phyloP scores from a whole-genome alignment of 2,113 vertebrate genomes.

The Gobius niger region DNA sequence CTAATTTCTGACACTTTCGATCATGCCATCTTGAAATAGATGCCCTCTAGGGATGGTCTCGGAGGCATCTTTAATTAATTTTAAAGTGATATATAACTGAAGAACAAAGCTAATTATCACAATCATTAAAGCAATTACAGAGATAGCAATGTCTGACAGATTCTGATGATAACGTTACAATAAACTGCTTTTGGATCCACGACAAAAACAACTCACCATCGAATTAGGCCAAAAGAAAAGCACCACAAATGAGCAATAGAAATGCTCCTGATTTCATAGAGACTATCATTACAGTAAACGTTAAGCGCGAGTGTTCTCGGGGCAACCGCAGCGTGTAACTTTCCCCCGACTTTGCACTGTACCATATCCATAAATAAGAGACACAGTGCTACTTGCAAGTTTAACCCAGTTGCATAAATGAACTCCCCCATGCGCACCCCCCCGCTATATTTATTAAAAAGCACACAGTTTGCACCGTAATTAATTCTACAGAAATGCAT shows the following conservation, averaged over 20 bases:
- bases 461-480: slow-evolving; percentile 33
- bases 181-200: background rate
- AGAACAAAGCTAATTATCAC: background rate
- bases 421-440: slow-evolving; percentile 41
- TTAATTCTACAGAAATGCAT: slow-evolving; percentile 49
- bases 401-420: slow-evolving; percentile 57
- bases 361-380: background rate
- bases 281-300: too few species aligned
- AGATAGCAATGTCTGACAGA: background rate
- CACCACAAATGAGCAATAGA: background rate
- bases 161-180: background rate
- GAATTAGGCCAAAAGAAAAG: background rate
- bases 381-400: slow-evolving; percentile 32
- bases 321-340: background rate
- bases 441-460: slow-evolving; percentile 14
- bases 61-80: slow-evolving; percentile 2
- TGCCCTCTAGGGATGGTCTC: background rate
- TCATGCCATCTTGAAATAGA: slow-evolving; percentile 2
- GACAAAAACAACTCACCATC: background rate
- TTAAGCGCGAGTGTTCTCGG: background rate
- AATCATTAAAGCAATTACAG: background rate
- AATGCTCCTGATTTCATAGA: too few species aligned
- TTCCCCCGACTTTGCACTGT: background rate
- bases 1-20: background rate
- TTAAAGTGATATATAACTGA: background rate